Evolutionary conservation across 2,888 invertebrate species (phyloP).

Genomic region (Scaptomyza caliginosa): DNA sequence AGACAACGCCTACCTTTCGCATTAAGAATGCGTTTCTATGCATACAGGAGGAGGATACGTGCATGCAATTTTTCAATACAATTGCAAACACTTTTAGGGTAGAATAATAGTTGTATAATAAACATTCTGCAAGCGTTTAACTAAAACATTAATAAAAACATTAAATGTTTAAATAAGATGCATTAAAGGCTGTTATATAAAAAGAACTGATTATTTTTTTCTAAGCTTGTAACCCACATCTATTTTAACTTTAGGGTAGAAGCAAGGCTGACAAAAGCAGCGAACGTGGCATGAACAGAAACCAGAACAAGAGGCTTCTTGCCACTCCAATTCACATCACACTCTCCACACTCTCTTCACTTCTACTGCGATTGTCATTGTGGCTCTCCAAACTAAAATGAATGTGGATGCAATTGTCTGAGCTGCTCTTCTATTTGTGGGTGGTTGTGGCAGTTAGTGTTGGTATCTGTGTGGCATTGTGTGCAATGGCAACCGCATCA

Average conservation of each 20-base stretch:
- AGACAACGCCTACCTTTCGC: constrained; percentile 21
- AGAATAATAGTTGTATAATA: too few relatives aligned
- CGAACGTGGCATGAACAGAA: constrained; percentile 21
- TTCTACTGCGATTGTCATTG: constrained; percentile 24
- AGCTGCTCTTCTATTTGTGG: constrained; percentile 13
- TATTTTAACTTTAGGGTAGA: constrained; percentile 12
- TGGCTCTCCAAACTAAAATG: constrained; percentile 16
- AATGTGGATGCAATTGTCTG: constrained; percentile 42
- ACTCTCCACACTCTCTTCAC: constrained; percentile 3
- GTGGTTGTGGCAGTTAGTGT: not conserved
- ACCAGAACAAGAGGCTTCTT: constrained; percentile 4
- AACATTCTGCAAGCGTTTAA: not conserved
- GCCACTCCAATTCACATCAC: not conserved
- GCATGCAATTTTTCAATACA: not conserved
- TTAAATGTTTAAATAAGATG: too few relatives aligned
- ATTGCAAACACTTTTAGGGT: not conserved
- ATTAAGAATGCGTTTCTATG: not conserved
- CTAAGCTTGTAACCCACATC: not conserved
- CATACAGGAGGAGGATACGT: not conserved
- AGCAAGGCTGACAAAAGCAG: constrained; percentile 26
- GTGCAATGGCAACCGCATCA: constrained; percentile 54
- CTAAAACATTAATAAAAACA: too few relatives aligned
- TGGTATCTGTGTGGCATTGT: constrained; percentile 11
- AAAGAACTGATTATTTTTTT: not conserved
- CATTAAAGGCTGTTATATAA: not conserved